A percentile compares a stretch with the other conserved stretches of the same genome.
Conservation (phyloP, 2,113 vertebrate species). For the Sinocyclocheilus grahami region DNA sequence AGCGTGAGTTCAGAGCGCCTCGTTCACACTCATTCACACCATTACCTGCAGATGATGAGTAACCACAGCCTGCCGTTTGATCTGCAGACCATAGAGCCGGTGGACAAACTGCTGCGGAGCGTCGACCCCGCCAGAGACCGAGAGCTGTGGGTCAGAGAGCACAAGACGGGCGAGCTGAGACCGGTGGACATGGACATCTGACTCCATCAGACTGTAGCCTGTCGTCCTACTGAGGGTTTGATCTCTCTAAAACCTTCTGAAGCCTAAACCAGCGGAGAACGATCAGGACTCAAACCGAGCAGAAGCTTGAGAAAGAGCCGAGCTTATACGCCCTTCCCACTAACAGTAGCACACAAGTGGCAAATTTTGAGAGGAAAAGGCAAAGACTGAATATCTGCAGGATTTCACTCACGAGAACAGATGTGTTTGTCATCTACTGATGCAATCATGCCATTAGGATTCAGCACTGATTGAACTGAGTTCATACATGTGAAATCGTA, state of each 20-base stretch:
- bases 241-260: too few species aligned
- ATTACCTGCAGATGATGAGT: not conserved
- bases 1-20: slow-evolving; percentile 75
- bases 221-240: too few species aligned
- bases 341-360: too few species aligned
- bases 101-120: slow-evolving; percentile 93
- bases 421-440: not conserved
- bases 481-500: not conserved
- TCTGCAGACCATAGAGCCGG: slow-evolving; percentile 91
- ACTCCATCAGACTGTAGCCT: slow-evolving; percentile 30
- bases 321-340: not conserved
- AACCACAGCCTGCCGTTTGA: slow-evolving; percentile 25
- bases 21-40: too few species aligned
- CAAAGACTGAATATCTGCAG: not conserved
- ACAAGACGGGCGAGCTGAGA: slow-evolving; percentile 92
- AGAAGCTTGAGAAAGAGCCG: not conserved
- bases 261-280: not conserved
- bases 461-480: not conserved
- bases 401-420: not conserved
- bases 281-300: too few species aligned
- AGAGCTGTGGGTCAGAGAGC: slow-evolving; percentile 95
- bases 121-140: slow-evolving; percentile 93
- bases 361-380: too few species aligned
- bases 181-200: slow-evolving; percentile 96
- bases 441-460: not conserved